phyloP scores from a whole-genome alignment of 1,140 invertebrate species.

The Hycleus cichorii region DNA sequence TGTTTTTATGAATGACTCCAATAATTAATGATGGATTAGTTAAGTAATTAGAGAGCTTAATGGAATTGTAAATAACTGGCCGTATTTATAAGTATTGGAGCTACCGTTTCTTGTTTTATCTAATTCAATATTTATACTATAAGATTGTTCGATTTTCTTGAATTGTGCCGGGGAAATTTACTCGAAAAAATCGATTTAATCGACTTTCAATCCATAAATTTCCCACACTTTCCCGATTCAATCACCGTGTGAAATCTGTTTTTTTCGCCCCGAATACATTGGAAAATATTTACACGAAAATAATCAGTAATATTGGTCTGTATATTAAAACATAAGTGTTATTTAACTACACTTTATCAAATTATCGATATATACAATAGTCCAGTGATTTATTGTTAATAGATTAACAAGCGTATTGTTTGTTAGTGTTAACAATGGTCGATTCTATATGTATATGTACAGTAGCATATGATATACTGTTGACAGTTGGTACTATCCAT shows the following conservation, averaged over 20 bases:
- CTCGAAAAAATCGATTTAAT: background rate
- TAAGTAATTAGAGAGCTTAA: no score
- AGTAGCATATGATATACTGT: conserved; percentile 40
- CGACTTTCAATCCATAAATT: background rate
- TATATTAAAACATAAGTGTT: conserved; percentile 37
- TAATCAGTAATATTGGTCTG: conserved; percentile 16
- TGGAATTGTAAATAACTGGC: no score
- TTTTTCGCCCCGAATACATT: background rate
- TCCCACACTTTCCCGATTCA: background rate
- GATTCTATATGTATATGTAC: conserved; percentile 23
- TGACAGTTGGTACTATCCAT: conserved; percentile 34
- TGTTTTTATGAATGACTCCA: no score
- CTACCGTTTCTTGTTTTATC: no score
- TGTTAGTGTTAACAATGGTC: conserved; percentile 5
- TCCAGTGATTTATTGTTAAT: conserved; percentile 15
- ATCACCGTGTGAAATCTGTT: conserved; percentile 12
- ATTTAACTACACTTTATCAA: conserved; percentile 36
- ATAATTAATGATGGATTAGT: no score
- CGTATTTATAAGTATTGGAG: no score
- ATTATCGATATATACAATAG: conserved; percentile 27
- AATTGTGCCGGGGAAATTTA: no score
- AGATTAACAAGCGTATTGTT: background rate
- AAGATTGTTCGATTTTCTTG: no score
- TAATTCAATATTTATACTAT: no score
- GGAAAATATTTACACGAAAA: conserved; percentile 14